Evolutionary conservation across 2,113 vertebrate species (phyloP).

Genomic region (Sylvicapra grimmia): DNA sequence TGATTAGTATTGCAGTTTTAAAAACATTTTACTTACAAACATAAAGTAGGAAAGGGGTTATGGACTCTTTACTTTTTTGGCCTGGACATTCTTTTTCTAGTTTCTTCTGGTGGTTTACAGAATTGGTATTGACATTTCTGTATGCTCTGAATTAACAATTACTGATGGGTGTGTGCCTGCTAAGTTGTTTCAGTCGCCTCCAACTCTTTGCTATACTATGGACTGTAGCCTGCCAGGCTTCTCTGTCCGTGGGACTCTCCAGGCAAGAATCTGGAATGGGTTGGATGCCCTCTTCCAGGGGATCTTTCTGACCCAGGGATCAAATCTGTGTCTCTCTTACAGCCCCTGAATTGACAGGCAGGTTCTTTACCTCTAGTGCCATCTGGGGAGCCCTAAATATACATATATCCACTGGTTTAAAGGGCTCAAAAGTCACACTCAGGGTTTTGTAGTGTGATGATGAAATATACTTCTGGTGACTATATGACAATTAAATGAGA

Average conservation of each 20-base stretch:
- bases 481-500: neutral
- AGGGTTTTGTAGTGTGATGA: neutral
- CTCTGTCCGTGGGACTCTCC: neutral
- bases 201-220: neutral
- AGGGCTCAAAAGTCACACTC: neutral
- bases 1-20: neutral
- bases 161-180: neutral
- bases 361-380: neutral
- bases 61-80: neutral
- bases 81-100: neutral
- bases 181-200: neutral
- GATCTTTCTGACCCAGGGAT: neutral
- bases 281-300: neutral
- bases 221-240: neutral
- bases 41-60: neutral
- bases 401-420: neutral
- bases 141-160: neutral
- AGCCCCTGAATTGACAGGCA: neutral
- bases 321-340: neutral
- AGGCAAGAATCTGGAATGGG: neutral
- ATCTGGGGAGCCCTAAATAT: neutral
- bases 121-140: neutral
- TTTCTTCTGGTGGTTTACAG: neutral
- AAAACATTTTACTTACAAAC: neutral
- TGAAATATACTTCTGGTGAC: neutral